Percentiles rank a stretch among this genome's conserved stretches.
phyloP scores from a whole-genome alignment of 2,888 invertebrate species.

The Matsumyia berberina region DNA sequence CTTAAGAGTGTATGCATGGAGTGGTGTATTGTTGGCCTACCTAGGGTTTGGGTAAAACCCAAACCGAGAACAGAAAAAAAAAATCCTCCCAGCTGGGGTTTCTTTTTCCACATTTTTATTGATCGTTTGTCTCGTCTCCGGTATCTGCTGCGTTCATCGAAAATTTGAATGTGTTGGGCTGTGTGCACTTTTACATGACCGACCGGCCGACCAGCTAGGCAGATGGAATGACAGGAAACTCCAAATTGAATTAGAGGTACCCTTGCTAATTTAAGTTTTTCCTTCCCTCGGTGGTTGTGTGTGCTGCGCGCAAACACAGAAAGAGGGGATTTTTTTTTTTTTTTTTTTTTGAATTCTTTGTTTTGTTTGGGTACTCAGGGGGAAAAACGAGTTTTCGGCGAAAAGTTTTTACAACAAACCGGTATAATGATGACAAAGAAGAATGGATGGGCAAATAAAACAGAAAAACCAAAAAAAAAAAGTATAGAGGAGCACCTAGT shows the following conservation, averaged over 20 bases:
- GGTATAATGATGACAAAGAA: slow-evolving; percentile 47
- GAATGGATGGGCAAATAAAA: slow-evolving; percentile 3
- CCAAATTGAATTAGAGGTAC: slow-evolving; percentile 72
- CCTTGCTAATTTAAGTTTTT: slow-evolving; percentile 76
- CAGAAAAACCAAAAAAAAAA: too few species aligned
- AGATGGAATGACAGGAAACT: slow-evolving; percentile 76
- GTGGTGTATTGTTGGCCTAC: slow-evolving; percentile 20
- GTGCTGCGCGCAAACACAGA: not conserved
- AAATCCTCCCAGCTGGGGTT: slow-evolving; percentile 73
- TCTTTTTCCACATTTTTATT: slow-evolving; percentile 68
- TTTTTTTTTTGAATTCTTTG: slow-evolving; percentile 17
- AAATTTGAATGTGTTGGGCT: slow-evolving; percentile 50
- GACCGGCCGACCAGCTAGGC: slow-evolving; percentile 47
- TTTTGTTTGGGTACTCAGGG: slow-evolving; percentile 31
- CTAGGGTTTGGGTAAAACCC: slow-evolving; percentile 65
- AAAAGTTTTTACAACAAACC: slow-evolving; percentile 50
- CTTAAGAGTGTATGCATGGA: slow-evolving; percentile 26
- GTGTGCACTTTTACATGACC: slow-evolving; percentile 41
- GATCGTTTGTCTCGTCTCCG: slow-evolving; percentile 57
- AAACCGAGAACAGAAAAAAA: slow-evolving; percentile 19
- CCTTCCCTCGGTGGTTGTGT: slow-evolving; percentile 36
- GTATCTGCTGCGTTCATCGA: slow-evolving; percentile 55
- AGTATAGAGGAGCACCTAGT: slow-evolving; percentile 26
- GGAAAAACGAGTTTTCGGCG: slow-evolving; percentile 65
- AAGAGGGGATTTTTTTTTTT: slow-evolving; percentile 51